Evolutionary conservation across 2,888 invertebrate genomes (phyloP).

Genomic region (Hoplodrina blanda): DNA sequence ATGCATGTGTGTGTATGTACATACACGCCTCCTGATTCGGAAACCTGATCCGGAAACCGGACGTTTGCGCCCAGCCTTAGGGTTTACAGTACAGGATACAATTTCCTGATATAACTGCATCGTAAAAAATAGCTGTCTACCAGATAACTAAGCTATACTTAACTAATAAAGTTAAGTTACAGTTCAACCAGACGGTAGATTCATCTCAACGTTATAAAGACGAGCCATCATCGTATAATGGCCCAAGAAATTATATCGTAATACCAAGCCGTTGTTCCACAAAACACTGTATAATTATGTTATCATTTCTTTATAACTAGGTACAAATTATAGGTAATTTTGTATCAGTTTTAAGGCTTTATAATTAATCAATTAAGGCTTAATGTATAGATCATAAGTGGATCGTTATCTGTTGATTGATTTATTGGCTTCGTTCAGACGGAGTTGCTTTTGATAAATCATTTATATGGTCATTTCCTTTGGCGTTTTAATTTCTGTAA

Average conservation of each 20-base stretch:
- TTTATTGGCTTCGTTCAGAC: constrained; percentile 21
- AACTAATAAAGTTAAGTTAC: constrained; percentile 37
- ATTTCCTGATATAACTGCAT: constrained; percentile 7
- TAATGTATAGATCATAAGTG: constrained; percentile 30
- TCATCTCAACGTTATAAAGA: constrained; percentile 16
- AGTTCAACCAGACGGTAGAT: constrained; percentile 10
- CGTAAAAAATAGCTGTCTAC: constrained; percentile 11
- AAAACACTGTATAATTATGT: constrained; percentile 36
- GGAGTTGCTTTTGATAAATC: constrained; percentile 25
- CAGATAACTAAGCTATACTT: constrained; percentile 29
- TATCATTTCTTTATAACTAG: constrained; percentile 40
- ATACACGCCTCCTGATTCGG: too few species aligned
- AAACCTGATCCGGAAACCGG: too few species aligned
- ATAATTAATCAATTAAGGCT: constrained; percentile 46
- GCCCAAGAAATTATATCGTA: constrained; percentile 32
- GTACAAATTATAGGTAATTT: constrained; percentile 30
- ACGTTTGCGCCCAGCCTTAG: too few species aligned
- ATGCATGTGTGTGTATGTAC: too few species aligned
- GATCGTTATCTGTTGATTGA: constrained; percentile 43
- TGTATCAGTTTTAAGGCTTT: constrained; percentile 37
- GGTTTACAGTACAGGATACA: constrained; percentile 7
- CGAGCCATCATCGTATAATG: constrained; percentile 33
- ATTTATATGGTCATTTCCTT: constrained; percentile 22
- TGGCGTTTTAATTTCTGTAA: constrained; percentile 17
- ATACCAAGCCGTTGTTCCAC: constrained; percentile 14